Conservation (phyloP, 2,888 invertebrate genomes). For the Meta bourneti region DNA sequence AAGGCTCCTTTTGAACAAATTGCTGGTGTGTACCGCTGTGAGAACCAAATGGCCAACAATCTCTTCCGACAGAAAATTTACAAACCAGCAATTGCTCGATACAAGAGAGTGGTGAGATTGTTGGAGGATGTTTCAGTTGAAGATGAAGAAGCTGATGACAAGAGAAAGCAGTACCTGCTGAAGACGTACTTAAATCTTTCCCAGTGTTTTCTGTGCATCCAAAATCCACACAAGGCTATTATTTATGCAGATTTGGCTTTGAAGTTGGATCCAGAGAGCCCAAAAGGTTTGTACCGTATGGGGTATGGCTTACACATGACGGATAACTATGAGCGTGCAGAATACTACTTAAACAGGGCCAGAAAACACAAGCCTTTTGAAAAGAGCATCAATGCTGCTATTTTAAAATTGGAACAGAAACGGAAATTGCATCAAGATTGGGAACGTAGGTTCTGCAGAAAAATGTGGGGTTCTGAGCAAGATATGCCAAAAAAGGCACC, state of each 20-base stretch:
- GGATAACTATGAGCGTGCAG: conserved; percentile 79
- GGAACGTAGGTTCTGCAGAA: conserved; percentile 58
- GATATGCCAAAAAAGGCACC: neutral
- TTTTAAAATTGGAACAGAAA: conserved; percentile 69
- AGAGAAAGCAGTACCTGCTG: conserved; percentile 85
- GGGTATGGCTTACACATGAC: conserved; percentile 79
- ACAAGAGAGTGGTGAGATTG: conserved; percentile 85
- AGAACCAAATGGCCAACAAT: conserved; percentile 85
- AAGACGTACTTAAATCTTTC: conserved; percentile 88
- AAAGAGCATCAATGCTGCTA: conserved; percentile 37
- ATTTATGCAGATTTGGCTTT: conserved; percentile 84
- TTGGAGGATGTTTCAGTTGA: conserved; percentile 86
- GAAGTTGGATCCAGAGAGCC: conserved; percentile 80
- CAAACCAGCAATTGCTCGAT: conserved; percentile 80
- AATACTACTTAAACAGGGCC: conserved; percentile 78
- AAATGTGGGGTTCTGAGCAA: conserved; percentile 9
- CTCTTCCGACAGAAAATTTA: conserved; percentile 82
- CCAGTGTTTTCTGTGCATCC: conserved; percentile 86
- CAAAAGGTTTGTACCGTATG: conserved; percentile 79
- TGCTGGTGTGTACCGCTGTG: conserved; percentile 84
- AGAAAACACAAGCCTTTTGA: conserved; percentile 76
- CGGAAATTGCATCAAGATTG: conserved; percentile 41
- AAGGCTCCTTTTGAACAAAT: conserved; percentile 84
- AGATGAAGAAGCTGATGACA: conserved; percentile 85
- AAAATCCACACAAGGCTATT: conserved; percentile 85